Percentiles rank a stretch among this genome's conserved stretches.
These are phyloP conservation scores for Actenoides lindsayi DNA, from an alignment of 2,113 vertebrate genomes.

Conservation along the genomic window DNA sequence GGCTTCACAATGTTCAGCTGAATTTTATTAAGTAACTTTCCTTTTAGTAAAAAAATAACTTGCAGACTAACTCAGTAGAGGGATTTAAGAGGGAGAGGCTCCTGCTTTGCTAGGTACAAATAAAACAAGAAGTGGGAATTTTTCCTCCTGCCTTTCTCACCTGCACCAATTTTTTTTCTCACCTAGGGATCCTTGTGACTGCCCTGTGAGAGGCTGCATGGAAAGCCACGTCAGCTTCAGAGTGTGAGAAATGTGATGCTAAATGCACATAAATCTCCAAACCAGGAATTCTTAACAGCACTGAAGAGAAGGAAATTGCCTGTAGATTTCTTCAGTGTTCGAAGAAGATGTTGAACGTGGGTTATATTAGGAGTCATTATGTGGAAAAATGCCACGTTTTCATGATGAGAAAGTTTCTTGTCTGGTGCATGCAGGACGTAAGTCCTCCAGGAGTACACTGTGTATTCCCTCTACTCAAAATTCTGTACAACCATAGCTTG, in stretches of 20 bases:
- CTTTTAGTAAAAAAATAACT: not conserved
- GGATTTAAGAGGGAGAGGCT: not conserved
- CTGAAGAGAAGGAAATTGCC: constrained; percentile 61
- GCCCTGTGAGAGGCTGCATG: not conserved
- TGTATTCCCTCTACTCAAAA: not conserved
- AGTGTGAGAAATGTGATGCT: constrained; percentile 2
- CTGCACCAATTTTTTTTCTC: not conserved
- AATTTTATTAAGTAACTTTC: not conserved
- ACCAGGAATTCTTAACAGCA: constrained; percentile 44
- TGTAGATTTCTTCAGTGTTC: constrained; percentile 57
- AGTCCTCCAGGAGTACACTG: not conserved
- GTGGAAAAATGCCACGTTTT: constrained; percentile 35
- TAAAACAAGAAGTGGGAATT: not conserved
- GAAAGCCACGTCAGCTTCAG: constrained; percentile 13
- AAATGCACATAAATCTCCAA: constrained; percentile 36
- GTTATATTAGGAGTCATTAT: constrained; percentile 35
- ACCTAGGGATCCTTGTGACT: not conserved
- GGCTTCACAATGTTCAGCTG: not conserved
- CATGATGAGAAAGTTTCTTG: constrained; percentile 7
- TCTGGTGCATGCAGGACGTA: not conserved
- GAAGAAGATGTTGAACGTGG: constrained; percentile 44
- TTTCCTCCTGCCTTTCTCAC: not conserved
- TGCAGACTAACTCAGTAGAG: not conserved
- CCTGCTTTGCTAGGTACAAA: not conserved
- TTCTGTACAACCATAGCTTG: not conserved